Evolutionary conservation across 1,140 invertebrate genomes (phyloP), one percentile per base, ranked within the genome.

Genomic region (Glossosoma conforme): DNA sequence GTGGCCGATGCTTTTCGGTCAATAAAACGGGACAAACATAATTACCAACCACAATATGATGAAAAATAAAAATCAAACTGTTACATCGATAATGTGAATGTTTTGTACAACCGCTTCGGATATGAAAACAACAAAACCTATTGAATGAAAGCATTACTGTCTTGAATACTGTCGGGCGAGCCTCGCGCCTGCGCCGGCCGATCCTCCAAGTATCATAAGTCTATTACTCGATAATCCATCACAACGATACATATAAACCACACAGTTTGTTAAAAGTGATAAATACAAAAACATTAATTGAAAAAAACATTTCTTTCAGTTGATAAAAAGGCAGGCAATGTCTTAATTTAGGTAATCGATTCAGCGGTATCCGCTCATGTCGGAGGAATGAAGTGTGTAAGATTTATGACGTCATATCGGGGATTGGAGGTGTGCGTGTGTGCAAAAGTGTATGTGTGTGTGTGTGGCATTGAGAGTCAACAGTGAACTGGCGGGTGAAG

Each of bases 341-440:
- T 59, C 57, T 59, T 56, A 56, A 28, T 53, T 59, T 56, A 49
- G 48, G 50, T 59, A 59, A 59, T 55, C 57, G 57, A 59, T 59
- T 59, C 50, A 59, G 57, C 57, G 46, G 49, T 44, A 44, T 35
- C 32, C 32, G 44, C 44, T 24, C 48, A 36, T 28, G 30, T 22
- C 25, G 32, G 25, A 18, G 43, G 25, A 22, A 33, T 32, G 11
- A 28, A 35, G 37, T 52, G 50, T 52, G 50, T 52, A 52, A 43
- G 50, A 35, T 46, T 52, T 52, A 52, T 45, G 50, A 52, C 32
- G 21, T 35, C 14, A 51, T 44, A 50, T 17, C 17, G 21, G 20
- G 19, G 33, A 48, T 32, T 11, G 18, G 14, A 33, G 30, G 38
- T 43, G 28, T 50, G 28, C 18, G 18, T n/a, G 19, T 11, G 33